phyloP scores from a whole-genome alignment of 2,113 vertebrate genomes.

The Triplophysa siluroides region DNA sequence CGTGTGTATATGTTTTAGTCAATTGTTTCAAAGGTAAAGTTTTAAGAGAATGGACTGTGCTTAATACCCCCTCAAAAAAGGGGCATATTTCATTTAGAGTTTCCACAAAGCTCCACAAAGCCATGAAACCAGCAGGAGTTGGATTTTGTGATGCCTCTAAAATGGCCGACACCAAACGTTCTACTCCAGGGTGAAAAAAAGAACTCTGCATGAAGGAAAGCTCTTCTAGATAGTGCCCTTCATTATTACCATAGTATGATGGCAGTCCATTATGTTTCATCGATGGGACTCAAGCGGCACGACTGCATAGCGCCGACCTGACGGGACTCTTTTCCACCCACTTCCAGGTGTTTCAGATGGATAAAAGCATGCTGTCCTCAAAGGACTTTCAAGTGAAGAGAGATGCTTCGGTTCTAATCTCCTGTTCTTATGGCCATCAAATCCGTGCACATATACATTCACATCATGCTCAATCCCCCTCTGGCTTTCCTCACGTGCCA shows the following conservation, averaged over 20 bases:
- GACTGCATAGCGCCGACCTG: conserved; percentile 3
- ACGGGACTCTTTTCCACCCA: conserved; percentile 27
- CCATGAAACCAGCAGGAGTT: conserved; percentile 33
- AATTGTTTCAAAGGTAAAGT: neutral
- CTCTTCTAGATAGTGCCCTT: conserved; percentile 31
- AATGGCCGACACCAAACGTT: neutral
- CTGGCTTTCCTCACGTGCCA: conserved; percentile 23
- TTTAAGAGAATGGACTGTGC: neutral
- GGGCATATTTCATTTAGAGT: conserved; percentile 16
- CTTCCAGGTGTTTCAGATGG: conserved; percentile 49
- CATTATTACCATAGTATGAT: conserved; percentile 4
- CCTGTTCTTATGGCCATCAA: neutral
- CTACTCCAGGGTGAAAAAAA: neutral
- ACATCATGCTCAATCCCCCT: conserved; percentile 23
- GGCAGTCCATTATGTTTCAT: conserved; percentile 38
- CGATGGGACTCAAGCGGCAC: conserved; percentile 18
- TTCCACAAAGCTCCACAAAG: conserved; percentile 39
- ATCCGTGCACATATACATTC: conserved; percentile 2
- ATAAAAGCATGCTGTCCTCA: conserved; percentile 43
- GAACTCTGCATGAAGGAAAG: conserved; percentile 15
- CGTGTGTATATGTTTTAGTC: too few relatives aligned
- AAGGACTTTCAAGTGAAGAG: conserved; percentile 5
- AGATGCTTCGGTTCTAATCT: conserved; percentile 1
- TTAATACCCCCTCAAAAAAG: too few relatives aligned
- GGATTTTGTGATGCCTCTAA: conserved; percentile 17